Base-by-base conservation (phyloP, 2,888 invertebrate genomes). In the Horisme vitalbata region DNA sequence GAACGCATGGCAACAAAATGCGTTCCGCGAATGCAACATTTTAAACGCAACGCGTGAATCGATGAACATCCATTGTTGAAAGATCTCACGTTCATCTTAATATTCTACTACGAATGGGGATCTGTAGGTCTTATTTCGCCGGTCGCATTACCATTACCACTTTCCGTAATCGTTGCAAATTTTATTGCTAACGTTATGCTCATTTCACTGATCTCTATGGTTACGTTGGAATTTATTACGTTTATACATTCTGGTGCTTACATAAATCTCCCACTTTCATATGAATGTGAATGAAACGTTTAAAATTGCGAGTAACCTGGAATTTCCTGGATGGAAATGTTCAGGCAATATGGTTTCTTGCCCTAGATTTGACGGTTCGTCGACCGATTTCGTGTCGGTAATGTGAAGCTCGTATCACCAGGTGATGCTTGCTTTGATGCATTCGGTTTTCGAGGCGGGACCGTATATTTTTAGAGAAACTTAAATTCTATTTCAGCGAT, bases 321-420 rank as follows among this genome's bases (percentile, higher is more conserved):
- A 61, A 66, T 60, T 55, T 68, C 65, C 52, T 61, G 56, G 63
- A 70, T 63, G 65, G 65, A 77, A 76, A 79, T 71, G 60, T 71
- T 68, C 71, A 61, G 65, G 68, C 69, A 70, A 73, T 72, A 70
- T 77, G 69, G 56, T 76, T 77, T 79, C 79, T 74, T 84, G 85
- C 62, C 84, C 86, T 61, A 87, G 78, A 80, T 86, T 82, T 79
- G 75, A 70, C 76, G 83, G 84, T 83, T 86, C 84, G 79, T 71
- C 78, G 79, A 76, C 79, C 83, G 80, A 83, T 84, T 84, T 78
- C 76, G 69, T 78, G 73, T 71, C 72, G 66, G 70, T 63, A 74
- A 71, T 68, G 70, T 64, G 65, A 59, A 68, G 68, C 65, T 68
- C 68, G 74, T 75, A 79, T 82, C 76, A 74, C 79, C 75, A 72